Conservation (phyloP, 53 echinoderm and acorn worm genomes). For the Paracentrotus lividus region DNA sequence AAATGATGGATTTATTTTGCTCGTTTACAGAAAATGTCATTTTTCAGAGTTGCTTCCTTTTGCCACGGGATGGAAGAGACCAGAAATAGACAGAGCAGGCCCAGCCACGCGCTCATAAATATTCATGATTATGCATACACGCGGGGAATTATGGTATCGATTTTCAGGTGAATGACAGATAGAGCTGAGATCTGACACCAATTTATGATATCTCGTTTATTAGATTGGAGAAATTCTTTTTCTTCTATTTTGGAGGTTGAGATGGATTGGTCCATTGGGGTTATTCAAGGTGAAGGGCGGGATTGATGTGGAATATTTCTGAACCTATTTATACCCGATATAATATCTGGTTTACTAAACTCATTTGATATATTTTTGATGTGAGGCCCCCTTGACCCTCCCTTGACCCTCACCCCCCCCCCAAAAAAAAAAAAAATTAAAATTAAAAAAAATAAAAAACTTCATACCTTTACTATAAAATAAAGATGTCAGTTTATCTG, state of each 20-base stretch:
- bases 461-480: no score
- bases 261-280: not conserved
- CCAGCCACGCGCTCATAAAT: not conserved
- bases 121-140: not conserved
- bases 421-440: not conserved
- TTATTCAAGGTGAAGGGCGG: not conserved
- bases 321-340: not conserved
- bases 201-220: slow-evolving; percentile 17
- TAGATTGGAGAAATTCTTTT: not conserved
- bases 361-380: not conserved
- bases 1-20: no score
- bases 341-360: no score
- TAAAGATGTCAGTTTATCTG: no score
- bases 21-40: no score
- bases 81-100: not conserved
- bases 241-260: not conserved
- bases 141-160: not conserved
- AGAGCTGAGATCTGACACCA: not conserved
- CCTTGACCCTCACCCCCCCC: not conserved
- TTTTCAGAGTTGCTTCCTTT: no score
- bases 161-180: not conserved
- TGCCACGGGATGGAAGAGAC: no score
- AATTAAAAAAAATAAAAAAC: not conserved
- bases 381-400: no score
- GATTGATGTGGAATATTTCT: not conserved